Base-by-base conservation (phyloP, 1,140 invertebrate genomes). In the Habropoda laboriosa region DNA sequence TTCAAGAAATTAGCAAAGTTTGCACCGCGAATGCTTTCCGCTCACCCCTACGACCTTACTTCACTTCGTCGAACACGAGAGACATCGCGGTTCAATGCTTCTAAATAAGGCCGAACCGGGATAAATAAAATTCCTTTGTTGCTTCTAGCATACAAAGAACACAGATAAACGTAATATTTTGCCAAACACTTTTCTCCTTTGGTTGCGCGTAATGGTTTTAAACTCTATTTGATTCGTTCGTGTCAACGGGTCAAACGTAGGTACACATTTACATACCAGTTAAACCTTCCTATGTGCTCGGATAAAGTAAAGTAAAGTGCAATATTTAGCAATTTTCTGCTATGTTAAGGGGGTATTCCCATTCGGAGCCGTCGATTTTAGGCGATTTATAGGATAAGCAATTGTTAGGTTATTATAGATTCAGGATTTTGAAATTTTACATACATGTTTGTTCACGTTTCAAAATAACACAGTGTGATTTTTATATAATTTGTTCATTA, bases 1-100 rank as follows among this genome's bases (percentile, higher is more conserved):
- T 86, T 83, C 83, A 86, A 86, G 85, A 86, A 86, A 86, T 86
- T 83, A 86, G 77, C 68, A 80, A 83, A 86, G 80, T 86, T 86
- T 74, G 72, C 66, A 63, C 72, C 67, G 53, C 66, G 72, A 76
- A 64, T 70, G 40, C 61, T 53, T 21, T 24, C 38, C 27, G 40
- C 42, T n/a, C 13, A n/a, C 32, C 49, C 60, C 38, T 21, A 21
- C 49, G 16, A 3, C 27, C 18, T 58, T n/a, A 21, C 75, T n/a
- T 38, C 53, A 5, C 53, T 18, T 74, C 58, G 47, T 79, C 70
- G 68, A 68, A 55, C 45, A 51, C 32, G 42, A 47, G 24, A 64
- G 63, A 61, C 53, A 74, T 57, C 27, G 42, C 70, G 74, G 81
- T 72, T 80, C 82, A 53, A 77, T 83, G 82, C 53, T 66, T 76